phyloP scores from a whole-genome alignment of 53 echinoderm and acorn worm species.

The Zoroaster sp. region DNA sequence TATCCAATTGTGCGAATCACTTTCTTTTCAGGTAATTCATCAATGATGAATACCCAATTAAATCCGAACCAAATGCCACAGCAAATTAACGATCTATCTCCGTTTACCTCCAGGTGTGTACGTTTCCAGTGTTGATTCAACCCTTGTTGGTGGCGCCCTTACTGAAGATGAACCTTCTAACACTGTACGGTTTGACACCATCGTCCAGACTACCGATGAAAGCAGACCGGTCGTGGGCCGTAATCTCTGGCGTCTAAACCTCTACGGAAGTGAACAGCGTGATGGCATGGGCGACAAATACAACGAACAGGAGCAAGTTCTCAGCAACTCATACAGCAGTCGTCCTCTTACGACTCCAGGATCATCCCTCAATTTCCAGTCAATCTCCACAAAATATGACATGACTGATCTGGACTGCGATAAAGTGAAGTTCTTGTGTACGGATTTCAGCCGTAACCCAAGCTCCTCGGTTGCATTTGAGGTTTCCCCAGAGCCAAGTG shows the following conservation, averaged over 20 bases:
- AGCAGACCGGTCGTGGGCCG: constrained; percentile 62
- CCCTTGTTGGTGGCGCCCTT: constrained; percentile 17
- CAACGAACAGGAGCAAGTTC: constrained; percentile 69
- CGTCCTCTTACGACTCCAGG: constrained; percentile 56
- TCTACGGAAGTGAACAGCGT: constrained; percentile 69
- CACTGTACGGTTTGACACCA: constrained; percentile 30
- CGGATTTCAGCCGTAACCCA: constrained; percentile 73
- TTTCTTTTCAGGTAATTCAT: too few species aligned
- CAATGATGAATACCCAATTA: too few species aligned
- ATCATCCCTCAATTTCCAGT: constrained; percentile 54
- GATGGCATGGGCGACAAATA: constrained; percentile 82
- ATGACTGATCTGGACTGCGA: constrained; percentile 78
- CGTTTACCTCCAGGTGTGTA: constrained; percentile 13
- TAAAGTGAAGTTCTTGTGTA: constrained; percentile 84
- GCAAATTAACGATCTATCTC: too few species aligned
- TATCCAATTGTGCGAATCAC: too few species aligned
- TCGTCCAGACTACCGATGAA: constrained; percentile 43
- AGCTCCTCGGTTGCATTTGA: constrained; percentile 66
- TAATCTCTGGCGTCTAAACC: constrained; percentile 74
- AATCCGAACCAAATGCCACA: too few species aligned
- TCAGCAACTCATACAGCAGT: constrained; percentile 62
- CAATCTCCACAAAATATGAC: constrained; percentile 69
- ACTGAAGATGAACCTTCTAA: constrained; percentile 40
- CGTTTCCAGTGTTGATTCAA: constrained; percentile 33
- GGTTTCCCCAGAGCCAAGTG: constrained; percentile 58